Evolutionary conservation across 1,140 invertebrate genomes (phyloP).

Genomic region (Monochamus saltuarius): DNA sequence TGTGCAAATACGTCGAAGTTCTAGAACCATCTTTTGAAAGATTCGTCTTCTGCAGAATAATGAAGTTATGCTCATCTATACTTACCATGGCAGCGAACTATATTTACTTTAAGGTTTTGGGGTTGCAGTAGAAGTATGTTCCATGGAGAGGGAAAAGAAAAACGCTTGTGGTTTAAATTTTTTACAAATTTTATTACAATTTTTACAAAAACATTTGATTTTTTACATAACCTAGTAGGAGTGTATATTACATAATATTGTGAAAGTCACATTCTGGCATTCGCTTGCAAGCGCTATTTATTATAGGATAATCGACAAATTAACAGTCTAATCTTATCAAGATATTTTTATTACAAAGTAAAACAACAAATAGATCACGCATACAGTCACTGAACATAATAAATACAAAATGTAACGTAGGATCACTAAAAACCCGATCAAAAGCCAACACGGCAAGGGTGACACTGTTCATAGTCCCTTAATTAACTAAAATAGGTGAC

Average conservation of each 20-base stretch:
- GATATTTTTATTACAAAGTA: slow-evolving; percentile 37
- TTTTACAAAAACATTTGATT: slow-evolving; percentile 27
- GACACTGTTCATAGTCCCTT: slow-evolving; percentile 30
- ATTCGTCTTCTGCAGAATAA: too few species aligned
- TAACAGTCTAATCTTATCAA: slow-evolving; percentile 44
- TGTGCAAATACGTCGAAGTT: too few species aligned
- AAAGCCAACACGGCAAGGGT: slow-evolving; percentile 21
- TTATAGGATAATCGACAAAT: slow-evolving; percentile 15
- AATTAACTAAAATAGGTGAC: slow-evolving; percentile 31
- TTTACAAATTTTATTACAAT: slow-evolving; percentile 17
- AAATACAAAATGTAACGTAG: slow-evolving; percentile 42
- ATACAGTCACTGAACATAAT: slow-evolving; percentile 44
- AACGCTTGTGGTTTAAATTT: slow-evolving; percentile 1
- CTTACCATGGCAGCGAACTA: not conserved
- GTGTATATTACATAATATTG: slow-evolving; percentile 37
- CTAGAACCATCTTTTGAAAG: too few species aligned
- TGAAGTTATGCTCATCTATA: slow-evolving; percentile 1
- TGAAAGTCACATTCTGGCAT: slow-evolving; percentile 30
- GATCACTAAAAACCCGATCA: slow-evolving; percentile 39
- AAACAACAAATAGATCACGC: slow-evolving; percentile 44
- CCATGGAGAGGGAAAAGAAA: not conserved
- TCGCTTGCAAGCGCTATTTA: slow-evolving; percentile 5
- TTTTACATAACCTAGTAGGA: slow-evolving; percentile 15
- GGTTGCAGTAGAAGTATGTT: too few species aligned
- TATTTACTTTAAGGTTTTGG: too few species aligned